Evolutionary conservation across 2,797 vertebrate genomes (phyloP).

Genomic region (Picus viridis): DNA sequence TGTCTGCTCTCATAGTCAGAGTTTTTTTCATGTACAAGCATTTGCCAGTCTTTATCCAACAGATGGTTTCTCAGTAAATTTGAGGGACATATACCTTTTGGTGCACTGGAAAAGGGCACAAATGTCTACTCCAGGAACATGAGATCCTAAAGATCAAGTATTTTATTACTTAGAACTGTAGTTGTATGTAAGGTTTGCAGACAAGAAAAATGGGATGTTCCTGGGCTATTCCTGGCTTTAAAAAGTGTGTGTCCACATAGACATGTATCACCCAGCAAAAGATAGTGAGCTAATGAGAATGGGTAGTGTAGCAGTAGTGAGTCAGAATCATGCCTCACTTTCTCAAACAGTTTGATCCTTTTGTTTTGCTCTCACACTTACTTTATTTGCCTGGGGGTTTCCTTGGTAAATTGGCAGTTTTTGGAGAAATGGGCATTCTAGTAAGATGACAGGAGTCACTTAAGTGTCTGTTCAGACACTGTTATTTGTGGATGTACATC

Average conservation of each 20-base stretch:
- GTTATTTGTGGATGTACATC: background rate
- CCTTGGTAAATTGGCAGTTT: background rate
- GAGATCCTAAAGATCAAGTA: background rate
- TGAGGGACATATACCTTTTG: background rate
- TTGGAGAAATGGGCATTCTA: background rate
- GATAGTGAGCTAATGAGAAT: background rate
- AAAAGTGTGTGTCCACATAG: background rate
- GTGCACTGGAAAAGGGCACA: background rate
- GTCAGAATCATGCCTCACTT: background rate
- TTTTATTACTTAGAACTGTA: background rate
- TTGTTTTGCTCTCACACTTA: background rate
- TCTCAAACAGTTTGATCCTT: background rate
- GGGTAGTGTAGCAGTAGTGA: background rate
- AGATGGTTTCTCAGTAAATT: background rate
- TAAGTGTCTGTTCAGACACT: background rate
- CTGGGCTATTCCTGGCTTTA: background rate
- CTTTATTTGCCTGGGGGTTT: background rate
- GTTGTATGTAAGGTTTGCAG: background rate
- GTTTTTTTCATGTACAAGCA: rapidly evolving
- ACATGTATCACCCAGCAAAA: background rate
- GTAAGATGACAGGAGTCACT: background rate
- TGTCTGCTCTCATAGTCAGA: background rate
- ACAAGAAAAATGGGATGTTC: background rate
- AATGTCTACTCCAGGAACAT: background rate
- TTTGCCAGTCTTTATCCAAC: background rate